phyloP scores from a whole-genome alignment of 2,797 vertebrate genomes.

The Hephaestus fuliginosus region DNA sequence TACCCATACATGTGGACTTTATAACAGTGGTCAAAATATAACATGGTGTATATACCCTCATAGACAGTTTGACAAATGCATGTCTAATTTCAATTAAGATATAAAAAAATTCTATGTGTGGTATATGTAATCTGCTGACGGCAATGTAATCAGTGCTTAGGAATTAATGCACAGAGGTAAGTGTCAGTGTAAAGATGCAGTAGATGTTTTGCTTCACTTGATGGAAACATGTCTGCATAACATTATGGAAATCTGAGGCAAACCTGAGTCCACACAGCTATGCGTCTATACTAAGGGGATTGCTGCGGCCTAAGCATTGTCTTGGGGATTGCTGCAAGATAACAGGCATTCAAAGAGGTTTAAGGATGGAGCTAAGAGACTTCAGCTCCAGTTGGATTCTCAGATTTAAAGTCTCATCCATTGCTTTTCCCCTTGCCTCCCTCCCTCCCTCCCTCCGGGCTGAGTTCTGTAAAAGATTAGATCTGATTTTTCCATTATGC shows the following conservation, averaged over 20 bases:
- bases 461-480: constrained; percentile 73
- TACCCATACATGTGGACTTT: background rate
- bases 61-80: background rate
- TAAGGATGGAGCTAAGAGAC: constrained; percentile 59
- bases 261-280: constrained; percentile 19
- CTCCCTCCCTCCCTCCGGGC: background rate
- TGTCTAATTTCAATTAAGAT: background rate
- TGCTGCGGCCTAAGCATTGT: constrained; percentile 53
- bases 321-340: constrained; percentile 56
- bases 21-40: background rate
- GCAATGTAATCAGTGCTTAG: background rate
- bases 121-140: background rate
- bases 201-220: background rate
- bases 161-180: background rate
- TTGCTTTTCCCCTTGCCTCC: constrained; percentile 23
- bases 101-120: background rate
- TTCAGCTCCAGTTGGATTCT: constrained; percentile 48
- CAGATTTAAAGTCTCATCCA: constrained; percentile 68
- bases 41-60: background rate
- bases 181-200: background rate
- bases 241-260: constrained; percentile 35
- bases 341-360: constrained; percentile 66
- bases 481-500: constrained; percentile 78
- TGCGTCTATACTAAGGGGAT: constrained; percentile 46
- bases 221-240: background rate